These are phyloP conservation scores for Synaphobranchus kaupii DNA, from an alignment of 2,797 vertebrate species.

Conservation along the genomic window DNA sequence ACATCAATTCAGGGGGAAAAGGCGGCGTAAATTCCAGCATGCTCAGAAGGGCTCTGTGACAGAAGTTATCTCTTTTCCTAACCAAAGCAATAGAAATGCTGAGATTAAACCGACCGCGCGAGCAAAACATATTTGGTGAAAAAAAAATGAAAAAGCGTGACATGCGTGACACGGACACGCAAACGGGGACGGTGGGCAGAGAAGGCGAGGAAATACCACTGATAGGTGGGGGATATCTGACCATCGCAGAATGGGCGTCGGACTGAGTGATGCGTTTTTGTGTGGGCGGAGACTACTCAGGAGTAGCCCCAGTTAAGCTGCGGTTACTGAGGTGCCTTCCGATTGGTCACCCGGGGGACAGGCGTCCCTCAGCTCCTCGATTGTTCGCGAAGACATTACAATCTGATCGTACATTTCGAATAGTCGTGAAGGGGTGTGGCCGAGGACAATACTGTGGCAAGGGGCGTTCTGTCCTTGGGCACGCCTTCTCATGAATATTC, in stretches of 20 bases:
- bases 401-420: not conserved
- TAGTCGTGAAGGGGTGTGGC: not conserved
- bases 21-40: not conserved
- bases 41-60: not conserved
- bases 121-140: not conserved
- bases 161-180: not conserved
- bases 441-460: not conserved
- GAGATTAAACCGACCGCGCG: not conserved
- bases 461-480: not conserved
- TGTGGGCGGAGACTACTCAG: not conserved
- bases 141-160: not conserved
- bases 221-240: not conserved
- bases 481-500: not conserved
- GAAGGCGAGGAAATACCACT: not conserved
- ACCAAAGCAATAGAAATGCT: not conserved
- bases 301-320: not conserved
- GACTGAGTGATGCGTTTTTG: not conserved
- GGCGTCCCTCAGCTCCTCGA: not conserved
- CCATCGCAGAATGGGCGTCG: not conserved
- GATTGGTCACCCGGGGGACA: not conserved
- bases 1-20: constrained; percentile 3
- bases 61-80: not conserved
- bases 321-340: not conserved
- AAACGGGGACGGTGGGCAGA: not conserved
- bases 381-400: not conserved